Percentiles rank a stretch among this genome's conserved stretches.
These are phyloP conservation scores for Sepioteuthis lessoniana DNA, from an alignment of 2,888 invertebrate species.

Conservation along the genomic window DNA sequence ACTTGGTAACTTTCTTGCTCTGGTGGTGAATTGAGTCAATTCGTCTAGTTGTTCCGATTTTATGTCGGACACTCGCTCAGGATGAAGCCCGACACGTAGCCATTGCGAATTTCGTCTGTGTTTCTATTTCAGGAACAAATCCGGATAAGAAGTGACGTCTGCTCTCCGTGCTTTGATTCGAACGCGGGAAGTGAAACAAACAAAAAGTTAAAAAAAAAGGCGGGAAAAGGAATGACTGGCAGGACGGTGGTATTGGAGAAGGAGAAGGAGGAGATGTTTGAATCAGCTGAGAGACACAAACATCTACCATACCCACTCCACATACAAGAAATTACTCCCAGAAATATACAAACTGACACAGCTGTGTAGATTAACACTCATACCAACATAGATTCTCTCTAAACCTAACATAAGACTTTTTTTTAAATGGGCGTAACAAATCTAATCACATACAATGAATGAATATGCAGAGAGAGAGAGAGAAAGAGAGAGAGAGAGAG, in stretches of 20 bases:
- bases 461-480: no score
- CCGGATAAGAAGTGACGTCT: slow-evolving; percentile 20
- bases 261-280: background rate
- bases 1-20: background rate
- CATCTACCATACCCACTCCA: no score
- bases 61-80: background rate
- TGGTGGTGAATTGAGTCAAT: background rate
- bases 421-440: no score
- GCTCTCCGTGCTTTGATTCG: background rate
- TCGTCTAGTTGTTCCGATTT: background rate
- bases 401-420: no score
- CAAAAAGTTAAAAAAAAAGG: background rate
- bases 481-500: no score
- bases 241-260: background rate
- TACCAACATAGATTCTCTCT: no score
- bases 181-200: background rate
- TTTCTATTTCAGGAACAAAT: background rate
- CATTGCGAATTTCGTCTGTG: background rate
- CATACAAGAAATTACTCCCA: no score
- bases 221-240: background rate
- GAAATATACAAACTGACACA: no score
- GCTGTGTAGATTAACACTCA: no score
- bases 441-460: no score
- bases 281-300: background rate
- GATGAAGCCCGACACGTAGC: background rate